A percentile compares a stretch with the other conserved stretches of the same genome.
These are phyloP conservation scores for Podabrus alpinus DNA, from an alignment of 2,888 invertebrate species.

Conservation along the genomic window DNA sequence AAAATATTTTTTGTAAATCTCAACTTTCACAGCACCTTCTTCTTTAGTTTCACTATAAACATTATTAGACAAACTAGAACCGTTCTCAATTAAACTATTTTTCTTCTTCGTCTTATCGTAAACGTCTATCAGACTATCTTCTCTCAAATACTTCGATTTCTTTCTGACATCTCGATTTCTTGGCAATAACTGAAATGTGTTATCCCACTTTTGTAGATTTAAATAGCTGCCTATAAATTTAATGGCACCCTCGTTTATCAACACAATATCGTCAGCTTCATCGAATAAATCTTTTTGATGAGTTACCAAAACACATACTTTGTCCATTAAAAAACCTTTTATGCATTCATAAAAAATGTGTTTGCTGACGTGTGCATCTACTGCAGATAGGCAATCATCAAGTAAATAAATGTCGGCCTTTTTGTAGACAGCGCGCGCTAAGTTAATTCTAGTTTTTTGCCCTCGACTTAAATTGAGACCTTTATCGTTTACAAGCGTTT, in stretches of 20 bases:
- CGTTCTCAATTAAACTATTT: conserved; percentile 15
- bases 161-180: background rate
- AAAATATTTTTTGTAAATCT: conserved; percentile 42
- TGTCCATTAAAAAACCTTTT: conserved; percentile 53
- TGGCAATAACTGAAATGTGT: background rate
- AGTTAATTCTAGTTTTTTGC: conserved; percentile 78
- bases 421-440: conserved; percentile 46
- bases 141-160: background rate
- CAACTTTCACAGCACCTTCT: conserved; percentile 39
- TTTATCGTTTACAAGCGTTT: conserved; percentile 78
- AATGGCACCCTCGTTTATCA: conserved; percentile 60
- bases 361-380: conserved; percentile 69
- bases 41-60: conserved; percentile 42
- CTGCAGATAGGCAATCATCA: background rate
- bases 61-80: conserved; percentile 37
- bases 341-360: conserved; percentile 69
- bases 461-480: conserved; percentile 82
- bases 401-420: background rate
- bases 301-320: conserved; percentile 65
- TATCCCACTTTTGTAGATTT: conserved; percentile 50
- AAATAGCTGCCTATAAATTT: conserved; percentile 60
- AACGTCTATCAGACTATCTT: background rate
- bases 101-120: background rate
- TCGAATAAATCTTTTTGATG: conserved; percentile 66
- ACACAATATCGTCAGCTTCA: conserved; percentile 57